Evolutionary conservation across 2,797 vertebrate genomes (phyloP).

Genomic region (Octomys mimax): DNA sequence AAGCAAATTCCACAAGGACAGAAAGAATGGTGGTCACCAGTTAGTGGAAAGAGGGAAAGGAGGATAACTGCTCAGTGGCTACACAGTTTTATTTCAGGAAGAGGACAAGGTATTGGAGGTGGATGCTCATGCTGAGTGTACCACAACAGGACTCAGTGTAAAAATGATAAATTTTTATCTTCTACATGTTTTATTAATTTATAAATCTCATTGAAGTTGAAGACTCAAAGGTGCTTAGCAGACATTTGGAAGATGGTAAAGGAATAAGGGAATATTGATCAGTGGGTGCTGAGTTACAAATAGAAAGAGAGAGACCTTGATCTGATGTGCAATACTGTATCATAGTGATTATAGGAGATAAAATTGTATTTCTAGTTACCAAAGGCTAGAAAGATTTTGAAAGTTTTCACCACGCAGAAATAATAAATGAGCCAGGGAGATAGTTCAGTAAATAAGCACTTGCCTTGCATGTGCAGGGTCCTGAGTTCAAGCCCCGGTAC

Average conservation of each 20-base stretch:
- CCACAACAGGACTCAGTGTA: neutral
- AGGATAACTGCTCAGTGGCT: neutral
- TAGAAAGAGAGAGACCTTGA: neutral
- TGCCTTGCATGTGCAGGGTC: too few species aligned
- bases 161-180: too few species aligned
- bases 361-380: neutral
- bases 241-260: neutral
- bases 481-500: too few species aligned
- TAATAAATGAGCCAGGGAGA: neutral
- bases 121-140: neutral
- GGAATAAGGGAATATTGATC: neutral
- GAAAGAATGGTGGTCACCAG: neutral
- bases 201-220: neutral
- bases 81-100: neutral
- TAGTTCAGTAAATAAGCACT: too few species aligned
- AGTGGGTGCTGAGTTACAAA: neutral
- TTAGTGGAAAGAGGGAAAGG: accelerated
- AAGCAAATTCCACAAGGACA: neutral
- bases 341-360: neutral
- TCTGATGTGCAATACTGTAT: too few species aligned
- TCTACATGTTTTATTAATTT: neutral
- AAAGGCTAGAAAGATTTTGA: neutral
- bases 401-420: neutral
- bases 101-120: neutral
- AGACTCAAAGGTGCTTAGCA: too few species aligned